Base-by-base conservation (phyloP, 2,888 invertebrate species). In the Gymnocheta viridis region DNA sequence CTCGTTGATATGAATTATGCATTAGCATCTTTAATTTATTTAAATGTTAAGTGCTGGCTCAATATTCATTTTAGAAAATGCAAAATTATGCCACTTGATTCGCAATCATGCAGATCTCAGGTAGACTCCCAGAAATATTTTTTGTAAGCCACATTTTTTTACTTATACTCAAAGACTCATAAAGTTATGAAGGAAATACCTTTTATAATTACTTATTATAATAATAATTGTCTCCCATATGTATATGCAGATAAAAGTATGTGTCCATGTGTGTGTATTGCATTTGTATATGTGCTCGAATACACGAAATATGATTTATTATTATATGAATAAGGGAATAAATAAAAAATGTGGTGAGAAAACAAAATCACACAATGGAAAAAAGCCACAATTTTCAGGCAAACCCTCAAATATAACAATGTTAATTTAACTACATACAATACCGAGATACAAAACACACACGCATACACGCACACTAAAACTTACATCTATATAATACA, bases 261-360 rank as follows among this genome's bases (percentile, higher is more conserved):
- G n/a, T 35, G 12, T 24, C 14, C 4, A 9, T 27, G 10, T 41
- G 27, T 47, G 38, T 56, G 14, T 32, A 7, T 10, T 24, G 2
- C 5, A 17, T 22, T 22, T 17, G 14, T 38, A 6, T 32, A 4
- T 35, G 17, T 35, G n/a, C 17, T 56, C 17, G 6, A 72, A 74
- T 74, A 64, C 22, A 32, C 10, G 47, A 77, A 81, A 85, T 76
- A 83, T 86, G 82, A 86, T 86, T 85, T 86, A 86, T 85, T 82
- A 84, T 79, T 54, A 29, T 49, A 58, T 49, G 38, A 35, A 66
- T 6, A 38, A 47, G 27, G 32, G 56, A 74, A 19, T 54, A 51
- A 24, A 44, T 41, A 22, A 64, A 32, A 24, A 56, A 74, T 58
- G 1, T 32, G 17, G 24, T 47, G 14, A 19, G 22, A 58, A 27